These are phyloP conservation scores for Oceanites oceanicus DNA, from an alignment of 2,113 vertebrate genomes.

Conservation along the genomic window DNA sequence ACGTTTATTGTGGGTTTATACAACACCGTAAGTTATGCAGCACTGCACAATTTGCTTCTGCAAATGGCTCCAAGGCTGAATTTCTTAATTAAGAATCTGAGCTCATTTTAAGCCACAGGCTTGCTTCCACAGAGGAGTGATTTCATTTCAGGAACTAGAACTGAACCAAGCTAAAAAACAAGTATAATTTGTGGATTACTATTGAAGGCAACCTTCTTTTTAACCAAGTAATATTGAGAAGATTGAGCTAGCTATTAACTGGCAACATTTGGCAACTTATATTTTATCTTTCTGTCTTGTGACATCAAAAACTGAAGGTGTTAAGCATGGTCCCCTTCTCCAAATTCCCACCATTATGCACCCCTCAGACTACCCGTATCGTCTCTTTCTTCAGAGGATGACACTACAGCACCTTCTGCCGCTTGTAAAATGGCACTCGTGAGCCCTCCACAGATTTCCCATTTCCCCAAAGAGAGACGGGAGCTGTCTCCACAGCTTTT, in stretches of 20 bases:
- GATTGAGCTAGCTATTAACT: neutral
- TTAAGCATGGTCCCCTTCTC: neutral
- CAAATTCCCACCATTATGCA: neutral
- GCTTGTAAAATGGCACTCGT: neutral
- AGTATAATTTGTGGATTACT: neutral
- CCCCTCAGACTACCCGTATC: neutral
- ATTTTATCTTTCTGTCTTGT: neutral
- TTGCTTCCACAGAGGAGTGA: neutral
- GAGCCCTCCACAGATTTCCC: neutral
- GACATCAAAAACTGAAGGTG: neutral
- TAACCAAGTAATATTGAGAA: neutral
- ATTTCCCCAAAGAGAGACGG: neutral
- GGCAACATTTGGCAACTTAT: neutral
- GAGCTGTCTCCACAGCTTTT: neutral
- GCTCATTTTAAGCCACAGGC: conserved; percentile 1
- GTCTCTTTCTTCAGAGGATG: neutral
- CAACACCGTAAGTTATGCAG: neutral
- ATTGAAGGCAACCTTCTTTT: neutral
- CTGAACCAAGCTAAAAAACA: neutral
- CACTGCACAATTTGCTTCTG: neutral
- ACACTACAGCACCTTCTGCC: neutral
- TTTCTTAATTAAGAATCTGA: conserved; percentile 44
- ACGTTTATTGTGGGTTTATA: neutral
- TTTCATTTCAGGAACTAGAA: neutral
- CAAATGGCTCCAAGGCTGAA: neutral